These are phyloP conservation scores for Oopsacas minuta DNA, from an alignment of 37 sponge, comb jelly and placozoan species.

Conservation along the genomic window DNA sequence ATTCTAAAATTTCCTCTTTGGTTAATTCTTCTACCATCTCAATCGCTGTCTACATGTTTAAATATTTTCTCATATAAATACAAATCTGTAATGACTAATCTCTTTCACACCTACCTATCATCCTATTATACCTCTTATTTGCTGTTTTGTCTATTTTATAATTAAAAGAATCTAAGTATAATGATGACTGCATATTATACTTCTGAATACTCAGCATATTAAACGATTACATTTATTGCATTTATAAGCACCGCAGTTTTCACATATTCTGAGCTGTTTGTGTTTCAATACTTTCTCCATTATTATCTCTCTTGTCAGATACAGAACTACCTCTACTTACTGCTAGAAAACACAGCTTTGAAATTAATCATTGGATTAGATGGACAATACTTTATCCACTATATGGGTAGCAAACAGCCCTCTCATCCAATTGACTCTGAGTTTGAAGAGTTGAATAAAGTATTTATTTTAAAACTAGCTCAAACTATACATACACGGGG, in stretches of 20 bases:
- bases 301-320: neutral
- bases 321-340: neutral
- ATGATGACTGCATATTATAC: too few relatives aligned
- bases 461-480: conserved; percentile 51
- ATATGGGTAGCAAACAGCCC: neutral
- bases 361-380: neutral
- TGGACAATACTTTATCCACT: neutral
- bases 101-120: too few relatives aligned
- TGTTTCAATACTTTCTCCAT: too few relatives aligned
- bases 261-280: too few relatives aligned
- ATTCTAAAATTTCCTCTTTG: conserved; percentile 94
- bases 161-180: too few relatives aligned
- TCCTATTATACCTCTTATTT: too few relatives aligned
- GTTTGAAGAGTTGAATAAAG: conserved; percentile 65
- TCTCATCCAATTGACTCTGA: conserved; percentile 28
- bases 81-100: too few relatives aligned
- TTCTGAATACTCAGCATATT: too few relatives aligned
- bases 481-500: conserved; percentile 38
- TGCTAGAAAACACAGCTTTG: neutral
- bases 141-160: too few relatives aligned
- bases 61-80: neutral
- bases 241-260: too few relatives aligned
- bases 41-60: neutral
- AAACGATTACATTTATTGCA: too few relatives aligned
- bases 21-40: conserved; percentile 40